Base-by-base conservation (phyloP, 2,888 invertebrate genomes). In the Cephus nigrinus region DNA sequence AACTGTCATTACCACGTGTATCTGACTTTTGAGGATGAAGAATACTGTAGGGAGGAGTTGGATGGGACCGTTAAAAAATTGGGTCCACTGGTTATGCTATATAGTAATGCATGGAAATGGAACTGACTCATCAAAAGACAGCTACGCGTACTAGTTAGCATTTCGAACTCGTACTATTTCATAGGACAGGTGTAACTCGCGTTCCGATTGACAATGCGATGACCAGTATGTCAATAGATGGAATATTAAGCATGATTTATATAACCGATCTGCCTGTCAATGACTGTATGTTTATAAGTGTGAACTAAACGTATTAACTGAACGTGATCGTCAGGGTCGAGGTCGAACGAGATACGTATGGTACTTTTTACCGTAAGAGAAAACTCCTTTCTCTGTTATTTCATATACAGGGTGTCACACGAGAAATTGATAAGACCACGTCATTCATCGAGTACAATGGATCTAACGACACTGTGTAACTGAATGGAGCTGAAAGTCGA, bases 131-230 rank as follows among this genome's bases (percentile, higher is more conserved):
- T 75, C 74, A 34, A 73, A 36, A 73, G 75, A 73, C 75, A 78
- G 77, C 80, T 80, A 80, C 77, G 76, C 80, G 77, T 73, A 68
- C 78, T 73, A 79, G 69, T 81, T 82, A 81, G 81, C 80, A 80
- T 81, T 81, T 79, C 81, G 77, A 75, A 69, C 78, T 73, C 77
- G 71, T 76, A 36, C 68, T 75, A 32, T 33, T 32, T 35, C 34
- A 35, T 35, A 23, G 33, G 33, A 74, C 74, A 74, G 74, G 74
- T 74, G 74, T 74, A 30, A 30, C 36, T 35, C 74, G 74, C 74
- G 74, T 35, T 23, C 12, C 74, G 74, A 34, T 74, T 74, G 34
- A 12, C 74, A 33, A 74, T 74, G 74, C n/a, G 74, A 35, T 35
- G 34, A 74, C 23, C 74, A 35, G 1, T 33, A 35, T 33, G 23